phyloP scores from a whole-genome alignment of 2,888 invertebrate species.

The Andrena flavipes region DNA sequence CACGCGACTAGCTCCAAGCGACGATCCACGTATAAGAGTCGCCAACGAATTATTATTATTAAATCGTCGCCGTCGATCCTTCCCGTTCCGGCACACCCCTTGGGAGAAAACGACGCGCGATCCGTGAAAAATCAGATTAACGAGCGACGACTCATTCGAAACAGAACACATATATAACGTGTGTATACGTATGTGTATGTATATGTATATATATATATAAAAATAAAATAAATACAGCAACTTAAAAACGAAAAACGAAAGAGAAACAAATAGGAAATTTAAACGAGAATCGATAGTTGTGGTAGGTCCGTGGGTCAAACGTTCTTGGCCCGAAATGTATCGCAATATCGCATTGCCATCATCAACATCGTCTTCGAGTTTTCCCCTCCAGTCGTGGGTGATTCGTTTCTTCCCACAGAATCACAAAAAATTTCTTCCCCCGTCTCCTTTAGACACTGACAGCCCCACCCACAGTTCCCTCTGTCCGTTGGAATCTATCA shows the following conservation, averaged over 20 bases:
- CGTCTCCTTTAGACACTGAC: slow-evolving; percentile 35
- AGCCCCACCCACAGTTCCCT: slow-evolving; percentile 22
- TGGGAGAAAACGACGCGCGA: slow-evolving; percentile 31
- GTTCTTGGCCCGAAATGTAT: neutral
- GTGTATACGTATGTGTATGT: slow-evolving; percentile 22
- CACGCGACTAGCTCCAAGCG: slow-evolving; percentile 72
- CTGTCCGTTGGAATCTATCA: slow-evolving; percentile 40
- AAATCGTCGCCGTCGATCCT: slow-evolving; percentile 46
- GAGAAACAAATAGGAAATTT: slow-evolving; percentile 54
- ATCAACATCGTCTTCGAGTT: neutral
- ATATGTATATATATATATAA: slow-evolving; percentile 48
- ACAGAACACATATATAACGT: slow-evolving; percentile 22
- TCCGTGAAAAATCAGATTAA: slow-evolving; percentile 39
- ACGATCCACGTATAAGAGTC: slow-evolving; percentile 36
- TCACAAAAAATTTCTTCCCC: slow-evolving; percentile 25
- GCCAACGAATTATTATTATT: slow-evolving; percentile 31
- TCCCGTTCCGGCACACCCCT: slow-evolving; percentile 29
- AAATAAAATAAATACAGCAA: slow-evolving; percentile 79
- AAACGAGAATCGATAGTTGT: slow-evolving; percentile 44
- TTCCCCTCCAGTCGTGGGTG: neutral
- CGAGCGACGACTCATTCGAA: slow-evolving; percentile 39
- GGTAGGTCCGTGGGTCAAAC: slow-evolving; percentile 43
- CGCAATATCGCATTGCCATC: slow-evolving; percentile 7
- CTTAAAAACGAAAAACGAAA: slow-evolving; percentile 68
- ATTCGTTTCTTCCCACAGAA: slow-evolving; percentile 2